A percentile compares a stretch with the other conserved stretches of the same genome.
These are phyloP conservation scores for Lacanobia oleracea DNA, from an alignment of 2,888 invertebrate species.

Conservation along the genomic window DNA sequence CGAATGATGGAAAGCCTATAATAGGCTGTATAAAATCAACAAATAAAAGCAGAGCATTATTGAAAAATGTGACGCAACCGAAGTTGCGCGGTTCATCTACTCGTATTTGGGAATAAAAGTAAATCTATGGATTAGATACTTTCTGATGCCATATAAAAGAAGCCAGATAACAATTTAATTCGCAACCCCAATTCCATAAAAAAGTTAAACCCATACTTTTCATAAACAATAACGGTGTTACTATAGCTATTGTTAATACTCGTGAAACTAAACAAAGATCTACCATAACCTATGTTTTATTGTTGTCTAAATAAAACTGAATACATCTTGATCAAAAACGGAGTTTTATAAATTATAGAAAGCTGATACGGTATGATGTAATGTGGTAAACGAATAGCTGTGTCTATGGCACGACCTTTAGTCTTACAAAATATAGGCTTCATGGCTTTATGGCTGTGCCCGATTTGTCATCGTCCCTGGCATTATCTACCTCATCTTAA, in stretches of 20 bases:
- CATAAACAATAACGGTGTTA: slow-evolving; percentile 17
- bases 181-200: neutral
- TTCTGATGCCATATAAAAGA: neutral
- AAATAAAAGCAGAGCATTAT: no score
- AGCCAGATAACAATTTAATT: neutral
- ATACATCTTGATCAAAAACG: slow-evolving; percentile 22
- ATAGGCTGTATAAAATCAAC: no score
- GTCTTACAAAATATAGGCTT: slow-evolving; percentile 49
- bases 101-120: no score
- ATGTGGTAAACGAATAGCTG: slow-evolving; percentile 47
- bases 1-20: no score
- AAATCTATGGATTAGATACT: neutral
- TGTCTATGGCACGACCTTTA: slow-evolving; percentile 52
- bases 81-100: no score
- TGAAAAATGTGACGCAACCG: no score
- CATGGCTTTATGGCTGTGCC: slow-evolving; percentile 27
- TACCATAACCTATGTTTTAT: slow-evolving; percentile 21
- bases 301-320: slow-evolving; percentile 12
- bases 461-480: slow-evolving; percentile 27
- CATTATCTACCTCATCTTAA: slow-evolving; percentile 15
- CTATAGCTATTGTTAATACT: neutral
- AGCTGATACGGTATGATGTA: slow-evolving; percentile 44
- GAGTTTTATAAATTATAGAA: slow-evolving; percentile 49
- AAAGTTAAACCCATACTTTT: slow-evolving; percentile 20
- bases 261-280: neutral